A percentile compares a stretch with the other conserved stretches of the same genome.
Conservation (phyloP, 30 jellyfish, hydroid and myxozoan species). For the Pelagia noctiluca region DNA sequence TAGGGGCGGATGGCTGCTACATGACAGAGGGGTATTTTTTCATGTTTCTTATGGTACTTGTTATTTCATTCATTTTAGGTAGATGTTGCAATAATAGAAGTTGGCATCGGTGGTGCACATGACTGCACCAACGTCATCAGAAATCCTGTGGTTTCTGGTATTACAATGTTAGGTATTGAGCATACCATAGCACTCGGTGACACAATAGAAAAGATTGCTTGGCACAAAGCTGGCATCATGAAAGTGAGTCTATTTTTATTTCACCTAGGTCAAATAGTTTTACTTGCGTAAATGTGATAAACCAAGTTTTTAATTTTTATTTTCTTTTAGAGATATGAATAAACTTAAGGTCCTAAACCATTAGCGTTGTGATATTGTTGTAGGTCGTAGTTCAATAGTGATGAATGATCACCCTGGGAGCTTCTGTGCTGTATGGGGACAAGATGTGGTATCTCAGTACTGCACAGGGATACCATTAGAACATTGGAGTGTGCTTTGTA, state of each 20-base stretch:
- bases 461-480: no score
- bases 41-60: neutral
- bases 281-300: no score
- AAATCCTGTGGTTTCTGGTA: constrained; percentile 91
- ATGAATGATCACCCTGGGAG: no score
- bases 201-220: constrained; percentile 85
- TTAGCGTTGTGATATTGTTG: no score
- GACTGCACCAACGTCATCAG: constrained; percentile 91
- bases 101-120: constrained; percentile 92
- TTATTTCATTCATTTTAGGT: constrained; percentile 47
- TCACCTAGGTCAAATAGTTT: no score
- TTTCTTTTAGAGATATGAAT: no score
- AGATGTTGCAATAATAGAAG: constrained; percentile 91
- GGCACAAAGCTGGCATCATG: constrained; percentile 98
- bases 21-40: neutral
- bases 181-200: constrained; percentile 84
- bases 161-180: constrained; percentile 85
- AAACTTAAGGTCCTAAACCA: no score
- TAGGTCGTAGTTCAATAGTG: no score
- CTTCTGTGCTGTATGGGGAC: no score
- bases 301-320: no score
- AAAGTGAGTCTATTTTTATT: constrained; percentile 78
- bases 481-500: no score
- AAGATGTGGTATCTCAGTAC: no score
- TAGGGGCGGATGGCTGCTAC: neutral